Conservation (phyloP, 53 echinoderm and acorn worm genomes). For the Holothuria scabra region DNA sequence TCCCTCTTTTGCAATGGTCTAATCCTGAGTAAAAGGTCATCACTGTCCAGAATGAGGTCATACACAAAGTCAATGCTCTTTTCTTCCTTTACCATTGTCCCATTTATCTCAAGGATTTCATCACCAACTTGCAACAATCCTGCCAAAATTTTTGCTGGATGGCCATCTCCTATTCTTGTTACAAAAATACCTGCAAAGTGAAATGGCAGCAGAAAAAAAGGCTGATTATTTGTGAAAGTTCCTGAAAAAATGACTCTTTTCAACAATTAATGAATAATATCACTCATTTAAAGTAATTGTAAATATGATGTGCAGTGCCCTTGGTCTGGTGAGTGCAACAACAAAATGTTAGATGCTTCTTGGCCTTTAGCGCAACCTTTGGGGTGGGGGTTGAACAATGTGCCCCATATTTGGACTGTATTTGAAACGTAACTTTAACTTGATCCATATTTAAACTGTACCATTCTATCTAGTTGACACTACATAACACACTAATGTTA, state of each 20-base stretch:
- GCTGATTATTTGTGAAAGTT: background rate
- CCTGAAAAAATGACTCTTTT: background rate
- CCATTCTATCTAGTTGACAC: too few species aligned
- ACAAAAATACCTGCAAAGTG: conserved; percentile 83
- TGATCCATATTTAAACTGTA: too few species aligned
- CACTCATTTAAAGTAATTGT: too few species aligned
- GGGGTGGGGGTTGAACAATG: too few species aligned
- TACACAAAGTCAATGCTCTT: conserved; percentile 89
- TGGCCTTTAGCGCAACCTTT: too few species aligned
- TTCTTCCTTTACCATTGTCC: conserved; percentile 55
- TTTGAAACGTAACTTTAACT: too few species aligned
- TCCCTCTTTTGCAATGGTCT: conserved; percentile 66
- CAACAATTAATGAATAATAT: too few species aligned
- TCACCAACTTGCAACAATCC: conserved; percentile 91
- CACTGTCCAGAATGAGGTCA: conserved; percentile 95
- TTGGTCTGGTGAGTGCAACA: too few species aligned
- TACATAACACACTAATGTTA: too few species aligned
- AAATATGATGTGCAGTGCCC: too few species aligned
- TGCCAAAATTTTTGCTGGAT: conserved; percentile 91
- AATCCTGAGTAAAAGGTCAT: conserved; percentile 70
- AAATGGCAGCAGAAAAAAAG: conserved; percentile 3
- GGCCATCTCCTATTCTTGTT: conserved; percentile 92
- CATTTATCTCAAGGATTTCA: conserved; percentile 93
- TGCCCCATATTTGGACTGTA: too few species aligned
- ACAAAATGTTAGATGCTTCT: too few species aligned